Percentiles rank a stretch among this genome's conserved stretches.
Conservation (phyloP, 2,888 invertebrate species). For the Hyppa rectilinea region DNA sequence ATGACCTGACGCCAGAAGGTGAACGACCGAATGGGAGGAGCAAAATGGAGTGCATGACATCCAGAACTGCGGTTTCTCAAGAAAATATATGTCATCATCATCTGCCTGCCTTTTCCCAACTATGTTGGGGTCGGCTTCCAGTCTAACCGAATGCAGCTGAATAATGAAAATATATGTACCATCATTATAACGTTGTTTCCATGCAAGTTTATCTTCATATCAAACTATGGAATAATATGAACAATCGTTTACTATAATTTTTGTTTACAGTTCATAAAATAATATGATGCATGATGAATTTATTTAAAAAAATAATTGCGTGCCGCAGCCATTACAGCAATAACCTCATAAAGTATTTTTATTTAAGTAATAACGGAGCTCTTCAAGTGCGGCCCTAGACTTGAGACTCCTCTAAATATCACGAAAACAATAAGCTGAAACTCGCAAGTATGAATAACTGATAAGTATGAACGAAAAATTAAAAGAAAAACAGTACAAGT, state of each 20-base stretch:
- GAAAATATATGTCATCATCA: no score
- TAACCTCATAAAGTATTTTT: no score
- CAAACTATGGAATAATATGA: neutral
- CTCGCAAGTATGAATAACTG: no score
- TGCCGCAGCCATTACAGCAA: neutral
- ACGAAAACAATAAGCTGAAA: neutral
- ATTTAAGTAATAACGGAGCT: neutral
- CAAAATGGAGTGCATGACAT: neutral
- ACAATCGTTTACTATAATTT: neutral
- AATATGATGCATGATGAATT: no score
- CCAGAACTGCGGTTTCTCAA: neutral
- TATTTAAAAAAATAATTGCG: no score
- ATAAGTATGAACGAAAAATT: no score
- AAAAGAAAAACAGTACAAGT: no score
- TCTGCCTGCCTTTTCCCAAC: no score
- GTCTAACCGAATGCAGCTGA: no score
- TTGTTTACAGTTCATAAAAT: neutral
- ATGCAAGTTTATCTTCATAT: neutral
- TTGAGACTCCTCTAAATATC: neutral
- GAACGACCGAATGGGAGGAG: no score
- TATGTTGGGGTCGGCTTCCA: no score
- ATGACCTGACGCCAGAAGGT: neutral
- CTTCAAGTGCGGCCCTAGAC: neutral
- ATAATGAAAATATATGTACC: no score
- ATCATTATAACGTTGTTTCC: neutral